Conservation (phyloP, 2,113 vertebrate genomes). For the Dolichotis patagonum region DNA sequence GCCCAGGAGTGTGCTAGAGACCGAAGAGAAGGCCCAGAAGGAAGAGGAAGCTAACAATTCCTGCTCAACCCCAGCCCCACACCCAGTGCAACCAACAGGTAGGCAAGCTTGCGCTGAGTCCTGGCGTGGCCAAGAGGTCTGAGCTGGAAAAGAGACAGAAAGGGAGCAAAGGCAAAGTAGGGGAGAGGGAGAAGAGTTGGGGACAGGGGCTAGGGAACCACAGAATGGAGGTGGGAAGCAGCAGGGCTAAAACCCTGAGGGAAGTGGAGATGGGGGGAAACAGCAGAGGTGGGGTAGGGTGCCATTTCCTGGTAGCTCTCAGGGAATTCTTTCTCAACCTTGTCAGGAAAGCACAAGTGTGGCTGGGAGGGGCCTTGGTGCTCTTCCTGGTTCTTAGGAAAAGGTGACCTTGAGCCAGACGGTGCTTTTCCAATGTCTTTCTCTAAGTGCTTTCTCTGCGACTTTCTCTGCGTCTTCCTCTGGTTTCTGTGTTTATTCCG, state of each 20-base stretch:
- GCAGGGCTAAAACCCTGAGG: neutral
- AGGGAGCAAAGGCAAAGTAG: constrained; percentile 45
- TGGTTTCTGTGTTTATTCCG: constrained; percentile 11
- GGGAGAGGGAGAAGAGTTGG: neutral
- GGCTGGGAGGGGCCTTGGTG: neutral
- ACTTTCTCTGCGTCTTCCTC: neutral
- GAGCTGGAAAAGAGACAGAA: neutral
- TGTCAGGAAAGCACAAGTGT: neutral
- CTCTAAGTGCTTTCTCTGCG: no score
- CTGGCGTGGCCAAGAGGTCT: neutral
- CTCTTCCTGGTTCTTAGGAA: constrained; percentile 76
- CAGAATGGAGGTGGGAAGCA: neutral
- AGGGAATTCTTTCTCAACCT: neutral
- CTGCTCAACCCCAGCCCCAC: neutral
- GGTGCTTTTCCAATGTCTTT: neutral
- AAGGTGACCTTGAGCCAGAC: constrained; percentile 78
- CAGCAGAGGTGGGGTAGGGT: neutral
- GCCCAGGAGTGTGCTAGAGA: neutral
- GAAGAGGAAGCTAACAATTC: constrained; percentile 55
- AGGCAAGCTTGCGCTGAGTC: neutral
- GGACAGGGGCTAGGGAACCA: no score
- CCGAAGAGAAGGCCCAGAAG: neutral
- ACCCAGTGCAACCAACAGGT: constrained; percentile 51
- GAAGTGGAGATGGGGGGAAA: neutral
- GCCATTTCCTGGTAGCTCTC: neutral